phyloP scores from a whole-genome alignment of 2,888 invertebrate genomes.

The Orchestes rusci region DNA sequence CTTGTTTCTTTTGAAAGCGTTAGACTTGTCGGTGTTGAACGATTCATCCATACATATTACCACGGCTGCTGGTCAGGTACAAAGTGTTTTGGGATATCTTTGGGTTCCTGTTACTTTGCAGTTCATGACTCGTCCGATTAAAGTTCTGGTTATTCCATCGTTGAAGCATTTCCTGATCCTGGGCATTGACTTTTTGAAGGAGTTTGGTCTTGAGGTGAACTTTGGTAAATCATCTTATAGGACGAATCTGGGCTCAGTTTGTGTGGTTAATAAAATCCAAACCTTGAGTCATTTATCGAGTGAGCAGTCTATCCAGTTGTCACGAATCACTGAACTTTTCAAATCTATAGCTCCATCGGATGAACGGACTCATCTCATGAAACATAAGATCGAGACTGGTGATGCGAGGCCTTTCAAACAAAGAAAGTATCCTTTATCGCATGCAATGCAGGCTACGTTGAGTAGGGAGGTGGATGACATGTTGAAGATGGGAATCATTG shows the following conservation, averaged over 20 bases:
- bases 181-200: too few species aligned
- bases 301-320: neutral
- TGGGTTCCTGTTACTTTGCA: too few species aligned
- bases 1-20: neutral
- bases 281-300: neutral
- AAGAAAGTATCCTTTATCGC: constrained; percentile 13
- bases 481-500: too few species aligned
- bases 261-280: constrained; percentile 1
- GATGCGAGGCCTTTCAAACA: too few species aligned
- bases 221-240: neutral
- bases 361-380: constrained; percentile 2
- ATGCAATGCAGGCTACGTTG: constrained; percentile 7
- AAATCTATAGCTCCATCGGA: constrained; percentile 1
- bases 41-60: constrained; percentile 3
- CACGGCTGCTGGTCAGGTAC: constrained; percentile 4
- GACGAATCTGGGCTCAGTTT: neutral
- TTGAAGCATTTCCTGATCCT: constrained; percentile 5
- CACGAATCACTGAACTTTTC: constrained; percentile 3
- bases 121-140: neutral
- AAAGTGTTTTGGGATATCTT: constrained; percentile 1
- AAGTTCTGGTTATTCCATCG: constrained; percentile 6
- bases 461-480: constrained; percentile 13
- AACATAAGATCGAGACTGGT: constrained; percentile 10
- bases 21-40: neutral
- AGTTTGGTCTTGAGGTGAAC: neutral